phyloP scores from a whole-genome alignment of 2,797 vertebrate genomes.

The Columba guinea region DNA sequence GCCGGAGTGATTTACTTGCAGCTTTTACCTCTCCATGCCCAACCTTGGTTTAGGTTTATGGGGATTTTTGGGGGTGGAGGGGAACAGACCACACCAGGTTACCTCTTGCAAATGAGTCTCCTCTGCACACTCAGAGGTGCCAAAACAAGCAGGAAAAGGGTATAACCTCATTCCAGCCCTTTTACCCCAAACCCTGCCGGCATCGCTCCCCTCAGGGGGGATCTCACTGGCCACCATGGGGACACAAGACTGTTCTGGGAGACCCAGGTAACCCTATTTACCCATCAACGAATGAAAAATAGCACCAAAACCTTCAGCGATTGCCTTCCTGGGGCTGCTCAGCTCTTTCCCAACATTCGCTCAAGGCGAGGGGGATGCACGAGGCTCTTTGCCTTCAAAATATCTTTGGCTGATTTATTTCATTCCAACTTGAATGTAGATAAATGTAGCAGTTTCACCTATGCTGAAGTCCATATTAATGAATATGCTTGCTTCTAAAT shows the following conservation, averaged over 20 bases:
- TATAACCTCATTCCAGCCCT: not conserved
- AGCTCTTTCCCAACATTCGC: not conserved
- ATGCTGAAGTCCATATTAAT: no score
- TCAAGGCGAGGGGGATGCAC: fast-evolving
- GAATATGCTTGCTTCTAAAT: no score
- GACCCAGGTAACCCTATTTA: no score
- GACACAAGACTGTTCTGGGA: not conserved
- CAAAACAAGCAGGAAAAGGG: not conserved
- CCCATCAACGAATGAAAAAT: fast-evolving
- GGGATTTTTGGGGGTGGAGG: not conserved
- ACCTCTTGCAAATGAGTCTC: not conserved
- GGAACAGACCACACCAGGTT: not conserved
- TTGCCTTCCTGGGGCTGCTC: not conserved
- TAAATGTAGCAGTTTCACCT: no score
- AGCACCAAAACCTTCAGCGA: not conserved
- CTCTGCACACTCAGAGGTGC: not conserved
- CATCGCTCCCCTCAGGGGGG: not conserved
- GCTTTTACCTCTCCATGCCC: not conserved
- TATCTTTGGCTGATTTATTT: no score
- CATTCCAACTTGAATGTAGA: no score
- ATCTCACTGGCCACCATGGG: not conserved
- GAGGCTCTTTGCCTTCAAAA: not conserved
- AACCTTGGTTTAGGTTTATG: not conserved
- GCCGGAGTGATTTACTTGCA: not conserved
- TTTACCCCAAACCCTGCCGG: not conserved